Percentiles rank a stretch among this genome's conserved stretches.
Conservation (phyloP, 2,888 invertebrate genomes). For the Pharmacophagus antenor region DNA sequence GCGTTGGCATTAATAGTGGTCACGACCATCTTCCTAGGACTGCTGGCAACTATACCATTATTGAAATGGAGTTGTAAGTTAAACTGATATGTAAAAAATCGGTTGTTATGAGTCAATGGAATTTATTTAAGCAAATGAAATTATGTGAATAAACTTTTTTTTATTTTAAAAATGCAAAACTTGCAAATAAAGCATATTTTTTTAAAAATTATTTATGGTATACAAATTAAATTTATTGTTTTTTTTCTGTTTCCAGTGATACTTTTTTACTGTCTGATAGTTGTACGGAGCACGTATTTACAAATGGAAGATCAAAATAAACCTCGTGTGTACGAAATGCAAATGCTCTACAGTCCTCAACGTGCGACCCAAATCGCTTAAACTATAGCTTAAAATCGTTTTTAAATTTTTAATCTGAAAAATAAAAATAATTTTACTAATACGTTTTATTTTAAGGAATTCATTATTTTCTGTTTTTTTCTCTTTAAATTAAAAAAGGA, state of each 20-base stretch:
- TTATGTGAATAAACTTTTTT: too few relatives aligned
- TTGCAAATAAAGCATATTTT: too few relatives aligned
- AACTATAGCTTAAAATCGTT: conserved; percentile 7
- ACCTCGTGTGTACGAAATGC: conserved; percentile 56
- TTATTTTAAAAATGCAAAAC: too few relatives aligned
- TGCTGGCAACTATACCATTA: conserved; percentile 52
- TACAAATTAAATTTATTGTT: conserved; percentile 26
- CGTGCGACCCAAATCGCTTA: conserved; percentile 47
- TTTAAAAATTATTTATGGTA: too few relatives aligned
- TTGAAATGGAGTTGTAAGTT: conserved; percentile 67
- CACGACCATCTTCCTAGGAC: conserved; percentile 60
- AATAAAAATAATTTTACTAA: background rate
- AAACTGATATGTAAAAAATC: background rate
- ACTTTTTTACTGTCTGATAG: conserved; percentile 55
- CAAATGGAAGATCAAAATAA: conserved; percentile 61
- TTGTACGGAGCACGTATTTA: conserved; percentile 62
- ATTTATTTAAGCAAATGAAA: too few relatives aligned
- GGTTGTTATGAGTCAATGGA: too few relatives aligned
- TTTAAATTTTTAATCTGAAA: background rate
- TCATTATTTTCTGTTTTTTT: too few relatives aligned
- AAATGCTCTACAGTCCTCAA: conserved; percentile 51
- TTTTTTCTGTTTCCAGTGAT: conserved; percentile 58
- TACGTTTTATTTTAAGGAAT: background rate
- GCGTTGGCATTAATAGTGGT: conserved; percentile 55
- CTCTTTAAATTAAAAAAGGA: background rate